These are phyloP conservation scores for Naso thynnoides DNA, from an alignment of 2,797 vertebrate genomes.

Conservation along the genomic window DNA sequence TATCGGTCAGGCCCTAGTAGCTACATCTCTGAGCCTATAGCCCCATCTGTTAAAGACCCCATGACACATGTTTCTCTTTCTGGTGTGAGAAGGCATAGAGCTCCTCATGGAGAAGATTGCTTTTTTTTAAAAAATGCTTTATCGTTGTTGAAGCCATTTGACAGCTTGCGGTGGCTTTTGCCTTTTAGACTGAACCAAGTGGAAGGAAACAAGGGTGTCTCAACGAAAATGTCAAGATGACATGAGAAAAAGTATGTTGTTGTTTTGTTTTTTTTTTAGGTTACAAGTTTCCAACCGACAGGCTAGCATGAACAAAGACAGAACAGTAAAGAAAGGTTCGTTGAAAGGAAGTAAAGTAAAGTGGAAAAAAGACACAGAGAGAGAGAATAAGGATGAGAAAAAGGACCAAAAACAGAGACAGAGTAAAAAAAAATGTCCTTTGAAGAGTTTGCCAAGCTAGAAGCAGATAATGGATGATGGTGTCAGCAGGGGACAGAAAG, in stretches of 20 bases:
- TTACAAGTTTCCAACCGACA: not conserved
- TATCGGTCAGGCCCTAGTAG: no score
- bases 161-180: not conserved
- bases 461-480: not conserved
- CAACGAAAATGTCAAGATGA: not conserved
- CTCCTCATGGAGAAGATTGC: not conserved
- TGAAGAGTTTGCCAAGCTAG: not conserved
- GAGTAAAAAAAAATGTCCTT: not conserved
- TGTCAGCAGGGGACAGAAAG: conserved; percentile 8
- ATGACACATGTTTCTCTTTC: not conserved
- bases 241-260: not conserved
- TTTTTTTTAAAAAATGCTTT: not conserved
- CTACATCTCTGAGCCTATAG: not conserved
- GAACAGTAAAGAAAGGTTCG: not conserved
- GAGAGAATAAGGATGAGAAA: not conserved
- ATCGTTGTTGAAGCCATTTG: not conserved
- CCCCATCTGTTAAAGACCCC: not conserved
- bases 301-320: not conserved
- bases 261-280: no score
- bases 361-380: no score
- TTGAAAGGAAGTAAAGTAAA: not conserved
- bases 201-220: not conserved
- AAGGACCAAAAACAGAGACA: not conserved
- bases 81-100: not conserved
- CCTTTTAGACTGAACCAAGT: not conserved